Evolutionary conservation across 2,888 invertebrate species (phyloP), one percentile per base, ranked within the genome.

Genomic region (Bombyx huttoni): DNA sequence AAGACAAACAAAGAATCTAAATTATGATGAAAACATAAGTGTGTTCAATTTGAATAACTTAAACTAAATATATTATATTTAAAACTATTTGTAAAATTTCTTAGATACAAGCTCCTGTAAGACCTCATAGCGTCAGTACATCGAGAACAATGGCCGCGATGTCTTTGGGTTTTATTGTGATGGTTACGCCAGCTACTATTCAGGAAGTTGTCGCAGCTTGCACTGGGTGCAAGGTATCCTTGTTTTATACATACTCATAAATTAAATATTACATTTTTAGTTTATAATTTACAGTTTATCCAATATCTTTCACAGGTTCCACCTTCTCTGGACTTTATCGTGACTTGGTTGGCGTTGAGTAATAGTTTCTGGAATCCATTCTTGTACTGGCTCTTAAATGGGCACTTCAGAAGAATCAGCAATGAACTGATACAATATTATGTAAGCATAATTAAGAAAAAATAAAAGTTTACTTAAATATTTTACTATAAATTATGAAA

Each of bases 281-380:
- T 24, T 3, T 24, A 24, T 24, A 24, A 24, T 24, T 24, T 24
- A 24, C 40, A 40, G 12, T 40, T 40, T 40, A 40, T 51, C 33
- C 40, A 40, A 40, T 40, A 40, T 10, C 7, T 3, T 24, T 24
- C 67, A 33, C 78, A 94, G 91, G 92, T 95, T 55, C 95, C 96
- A 1, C 92, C 94, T 45, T 91, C 93, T 56, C 83, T 96, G 64
- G 96, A 96, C 75, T 96, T 96, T 77, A 86, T 95, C 54, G 94
- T 95, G 55, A 96, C 96, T 51, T 96, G 96, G 96, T 83, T 95
- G 63, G 95, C 96, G 5, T 85, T 96, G 52, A 95, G 95, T 76
- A 95, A 96, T 86, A 95, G 95, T 76, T 94, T 96, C 75, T 96
- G 96, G 96, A 96, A 96, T 79, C 96, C 96, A 1, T 95, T 96